Percentiles rank a stretch among this genome's conserved stretches.
Conservation (phyloP, 2,113 vertebrate species). For the Vimba vimba region DNA sequence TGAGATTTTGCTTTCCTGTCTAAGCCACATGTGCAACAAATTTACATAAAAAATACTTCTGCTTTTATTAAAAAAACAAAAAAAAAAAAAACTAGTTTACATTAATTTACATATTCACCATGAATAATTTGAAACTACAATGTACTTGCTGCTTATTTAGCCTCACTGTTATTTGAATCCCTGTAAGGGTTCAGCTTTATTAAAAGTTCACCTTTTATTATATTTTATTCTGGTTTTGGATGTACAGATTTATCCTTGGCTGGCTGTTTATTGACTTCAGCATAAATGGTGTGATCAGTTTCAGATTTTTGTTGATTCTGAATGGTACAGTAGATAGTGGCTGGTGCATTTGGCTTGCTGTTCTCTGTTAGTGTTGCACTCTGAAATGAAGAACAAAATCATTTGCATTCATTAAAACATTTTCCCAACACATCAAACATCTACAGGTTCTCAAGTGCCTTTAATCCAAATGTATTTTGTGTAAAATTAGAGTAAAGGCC, state of each 20-base stretch:
- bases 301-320: background rate
- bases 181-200: background rate
- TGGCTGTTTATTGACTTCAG: background rate
- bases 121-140: no score
- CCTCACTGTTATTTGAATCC: no score
- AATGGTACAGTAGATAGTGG: background rate
- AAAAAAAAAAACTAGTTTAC: no score
- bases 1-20: background rate
- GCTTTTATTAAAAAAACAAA: background rate
- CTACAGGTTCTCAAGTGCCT: background rate
- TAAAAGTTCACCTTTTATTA: background rate
- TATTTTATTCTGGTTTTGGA: background rate
- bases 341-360: background rate
- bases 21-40: background rate
- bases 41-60: no score
- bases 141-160: no score
- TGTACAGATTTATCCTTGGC: background rate
- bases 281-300: background rate
- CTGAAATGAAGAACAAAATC: background rate
- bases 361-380: background rate
- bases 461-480: background rate
- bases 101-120: no score
- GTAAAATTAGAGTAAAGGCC: background rate
- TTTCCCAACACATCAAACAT: no score
- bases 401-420: background rate